Evolutionary conservation across 2,888 invertebrate species (phyloP).

Genomic region (Ditula angustiorana): DNA sequence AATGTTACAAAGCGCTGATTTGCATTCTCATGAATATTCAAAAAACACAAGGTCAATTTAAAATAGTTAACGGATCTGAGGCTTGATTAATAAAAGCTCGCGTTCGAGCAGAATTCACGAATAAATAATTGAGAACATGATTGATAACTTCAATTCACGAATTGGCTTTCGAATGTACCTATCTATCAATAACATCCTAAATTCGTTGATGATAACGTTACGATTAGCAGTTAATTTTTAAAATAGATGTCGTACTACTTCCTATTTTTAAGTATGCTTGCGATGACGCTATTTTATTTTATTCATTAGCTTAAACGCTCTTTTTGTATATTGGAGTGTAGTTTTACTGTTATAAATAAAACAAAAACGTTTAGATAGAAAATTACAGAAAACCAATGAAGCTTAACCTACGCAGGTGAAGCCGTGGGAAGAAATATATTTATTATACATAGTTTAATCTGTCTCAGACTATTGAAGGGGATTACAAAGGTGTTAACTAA

Average conservation of each 20-base stretch:
- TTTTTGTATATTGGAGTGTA: too few species aligned
- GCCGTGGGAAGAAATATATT: background rate
- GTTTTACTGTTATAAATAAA: too few species aligned
- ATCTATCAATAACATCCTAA: background rate
- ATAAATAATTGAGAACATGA: slow-evolving; percentile 23
- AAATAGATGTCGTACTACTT: too few species aligned
- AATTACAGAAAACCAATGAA: too few species aligned
- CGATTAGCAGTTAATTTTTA: background rate
- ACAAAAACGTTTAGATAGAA: too few species aligned
- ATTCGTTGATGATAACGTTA: background rate
- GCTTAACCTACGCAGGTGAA: background rate
- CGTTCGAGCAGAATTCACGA: slow-evolving; percentile 6
- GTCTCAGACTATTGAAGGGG: background rate
- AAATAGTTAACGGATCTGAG: slow-evolving; percentile 32
- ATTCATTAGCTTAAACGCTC: too few species aligned
- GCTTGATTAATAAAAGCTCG: slow-evolving; percentile 38
- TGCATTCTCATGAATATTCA: slow-evolving; percentile 40
- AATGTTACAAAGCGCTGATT: slow-evolving; percentile 36
- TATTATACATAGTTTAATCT: background rate
- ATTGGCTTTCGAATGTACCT: slow-evolving; percentile 16
- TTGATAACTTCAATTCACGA: background rate
- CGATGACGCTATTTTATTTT: too few species aligned
- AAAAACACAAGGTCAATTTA: slow-evolving; percentile 36
- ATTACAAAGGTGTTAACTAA: slow-evolving; percentile 25
- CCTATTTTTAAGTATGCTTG: too few species aligned